Percentiles rank a stretch among this genome's conserved stretches.
Evolutionary conservation across 1,140 invertebrate species (phyloP).

Genomic region (Cydia splendana): DNA sequence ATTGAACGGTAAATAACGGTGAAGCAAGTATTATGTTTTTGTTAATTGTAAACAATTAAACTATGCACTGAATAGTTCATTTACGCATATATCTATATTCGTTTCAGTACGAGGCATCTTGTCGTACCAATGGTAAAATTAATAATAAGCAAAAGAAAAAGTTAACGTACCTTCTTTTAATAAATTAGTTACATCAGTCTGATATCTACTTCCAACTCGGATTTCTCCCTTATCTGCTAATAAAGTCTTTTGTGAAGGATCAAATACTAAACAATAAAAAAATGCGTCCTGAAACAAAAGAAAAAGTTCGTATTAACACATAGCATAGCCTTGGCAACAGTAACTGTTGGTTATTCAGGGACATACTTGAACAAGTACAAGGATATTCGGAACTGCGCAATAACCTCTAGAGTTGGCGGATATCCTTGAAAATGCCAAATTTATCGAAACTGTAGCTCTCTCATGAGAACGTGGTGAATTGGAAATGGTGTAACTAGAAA

Average conservation of each 20-base stretch:
- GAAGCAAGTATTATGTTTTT: too few species aligned
- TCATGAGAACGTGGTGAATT: background rate
- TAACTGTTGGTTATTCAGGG: background rate
- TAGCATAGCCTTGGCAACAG: background rate
- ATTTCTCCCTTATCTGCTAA: conserved; percentile 98
- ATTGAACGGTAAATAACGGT: too few species aligned
- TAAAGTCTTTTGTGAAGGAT: conserved; percentile 98
- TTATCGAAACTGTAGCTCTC: background rate
- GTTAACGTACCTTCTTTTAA: conserved; percentile 83
- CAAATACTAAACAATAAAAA: conserved; percentile 99
- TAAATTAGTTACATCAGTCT: conserved; percentile 92
- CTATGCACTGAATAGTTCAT: background rate
- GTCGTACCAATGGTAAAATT: background rate
- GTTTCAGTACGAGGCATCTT: background rate
- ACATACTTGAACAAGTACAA: background rate
- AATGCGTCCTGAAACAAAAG: conserved; percentile 92
- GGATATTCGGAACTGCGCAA: background rate
- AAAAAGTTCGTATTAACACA: conserved; percentile 44
- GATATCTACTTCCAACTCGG: conserved; percentile 95
- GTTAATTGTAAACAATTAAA: background rate
- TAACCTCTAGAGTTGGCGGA: background rate
- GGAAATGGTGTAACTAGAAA: too few species aligned
- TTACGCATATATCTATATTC: background rate
- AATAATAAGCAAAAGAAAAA: background rate
- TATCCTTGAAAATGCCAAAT: background rate